Conservation (phyloP, 1,140 invertebrate species). For the Hylaeus anthracinus region DNA sequence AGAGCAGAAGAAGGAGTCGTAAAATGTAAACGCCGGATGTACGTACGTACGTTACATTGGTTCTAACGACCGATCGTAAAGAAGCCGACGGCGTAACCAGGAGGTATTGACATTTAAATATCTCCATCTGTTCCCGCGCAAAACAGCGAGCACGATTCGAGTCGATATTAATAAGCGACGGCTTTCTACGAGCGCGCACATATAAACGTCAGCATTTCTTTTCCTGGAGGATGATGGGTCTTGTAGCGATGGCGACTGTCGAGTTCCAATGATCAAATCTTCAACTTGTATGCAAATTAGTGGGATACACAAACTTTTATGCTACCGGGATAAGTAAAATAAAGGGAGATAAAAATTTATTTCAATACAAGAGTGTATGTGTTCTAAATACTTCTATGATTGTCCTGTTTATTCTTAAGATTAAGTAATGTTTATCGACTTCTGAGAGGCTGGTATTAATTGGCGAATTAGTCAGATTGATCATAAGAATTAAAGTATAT, state of each 20-base stretch:
- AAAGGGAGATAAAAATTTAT: too few species aligned
- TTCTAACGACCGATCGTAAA: conserved; percentile 74
- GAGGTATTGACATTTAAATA: conserved; percentile 75
- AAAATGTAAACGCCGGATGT: conserved; percentile 74
- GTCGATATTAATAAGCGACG: conserved; percentile 55
- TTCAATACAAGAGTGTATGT: too few species aligned
- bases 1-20: conserved; percentile 67
- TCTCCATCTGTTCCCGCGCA: conserved; percentile 69
- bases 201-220: not conserved
- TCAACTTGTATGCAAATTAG: too few species aligned
- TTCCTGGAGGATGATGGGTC: not conserved
- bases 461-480: too few species aligned
- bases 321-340: too few species aligned
- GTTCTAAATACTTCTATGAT: too few species aligned
- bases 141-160: conserved; percentile 35
- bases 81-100: conserved; percentile 67
- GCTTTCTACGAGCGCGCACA: conserved; percentile 8
- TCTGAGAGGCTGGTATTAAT: too few species aligned
- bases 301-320: not conserved
- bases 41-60: conserved; percentile 68
- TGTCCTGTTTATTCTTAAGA: too few species aligned
- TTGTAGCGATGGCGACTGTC: not conserved
- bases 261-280: not conserved
- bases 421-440: too few species aligned
- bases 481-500: too few species aligned